A percentile compares a stretch with the other conserved stretches of the same genome.
phyloP scores from a whole-genome alignment of 2,888 invertebrate species.

The Leuctra nigra region DNA sequence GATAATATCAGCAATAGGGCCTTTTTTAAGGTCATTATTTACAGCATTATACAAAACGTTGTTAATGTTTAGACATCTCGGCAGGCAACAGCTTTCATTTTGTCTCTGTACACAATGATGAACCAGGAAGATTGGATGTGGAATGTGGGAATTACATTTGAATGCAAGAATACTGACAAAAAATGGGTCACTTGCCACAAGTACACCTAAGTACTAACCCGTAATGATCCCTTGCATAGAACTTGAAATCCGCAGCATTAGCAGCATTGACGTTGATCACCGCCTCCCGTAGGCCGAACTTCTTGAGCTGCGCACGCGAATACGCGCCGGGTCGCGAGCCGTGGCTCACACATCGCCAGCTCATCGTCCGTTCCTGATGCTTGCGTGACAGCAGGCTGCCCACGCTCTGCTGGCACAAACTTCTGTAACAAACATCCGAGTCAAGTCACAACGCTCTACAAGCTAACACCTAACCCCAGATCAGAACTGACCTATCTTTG shows the following conservation, averaged over 20 bases:
- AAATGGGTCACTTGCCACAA: too few species aligned
- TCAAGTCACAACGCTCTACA: neutral
- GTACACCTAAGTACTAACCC: too few species aligned
- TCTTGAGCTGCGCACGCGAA: conserved; percentile 31
- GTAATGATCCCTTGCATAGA: conserved; percentile 37
- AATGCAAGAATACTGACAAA: too few species aligned
- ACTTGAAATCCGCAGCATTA: conserved; percentile 38
- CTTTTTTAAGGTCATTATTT: too few species aligned
- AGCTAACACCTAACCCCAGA: too few species aligned
- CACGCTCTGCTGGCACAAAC: neutral
- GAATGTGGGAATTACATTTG: too few species aligned
- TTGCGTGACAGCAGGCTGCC: conserved; percentile 20
- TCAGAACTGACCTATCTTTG: neutral
- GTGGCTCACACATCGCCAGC: conserved; percentile 5
- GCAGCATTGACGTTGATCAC: conserved; percentile 37
- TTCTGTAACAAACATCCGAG: neutral
- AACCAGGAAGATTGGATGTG: too few species aligned
- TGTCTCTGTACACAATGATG: too few species aligned
- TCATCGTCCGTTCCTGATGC: neutral
- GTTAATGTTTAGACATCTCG: too few species aligned
- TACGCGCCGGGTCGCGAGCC: conserved; percentile 12
- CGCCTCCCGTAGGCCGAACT: conserved; percentile 32
- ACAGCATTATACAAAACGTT: too few species aligned
- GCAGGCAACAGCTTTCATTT: too few species aligned
- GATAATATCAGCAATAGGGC: too few species aligned